Evolutionary conservation across 2,888 invertebrate genomes (phyloP), one percentile per base, ranked within the genome.

Genomic region (Eupithecia centaureata): DNA sequence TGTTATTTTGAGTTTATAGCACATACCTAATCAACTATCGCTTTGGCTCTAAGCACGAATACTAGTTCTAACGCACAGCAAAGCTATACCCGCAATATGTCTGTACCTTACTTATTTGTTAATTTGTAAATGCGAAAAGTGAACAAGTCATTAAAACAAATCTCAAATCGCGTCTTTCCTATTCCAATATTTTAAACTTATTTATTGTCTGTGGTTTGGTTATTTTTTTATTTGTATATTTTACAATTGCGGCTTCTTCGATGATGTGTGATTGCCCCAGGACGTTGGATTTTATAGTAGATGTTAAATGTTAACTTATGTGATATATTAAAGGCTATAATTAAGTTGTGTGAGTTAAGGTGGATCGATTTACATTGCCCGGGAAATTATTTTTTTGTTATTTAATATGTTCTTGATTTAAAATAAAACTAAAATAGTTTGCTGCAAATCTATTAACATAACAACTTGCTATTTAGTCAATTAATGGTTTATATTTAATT

Each of bases 281-380:
- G 77, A 81, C 80, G 77, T 77, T 73, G 79, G 82, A 82, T 81
- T 82, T 81, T 81, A 77, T 76, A 79, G 77, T 84, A 84, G 84
- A 77, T 83, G 81, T 82, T 84, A 60, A 83, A 84, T 86, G 81
- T 88, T 84, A 86, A 85, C 81, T 84, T 84, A 86, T 90, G 91
- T 91, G 90, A 91, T 91, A 90, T 88, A 77, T 69, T 83, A 84
- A 82, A 84, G 87, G 86, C 84, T 88, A 87, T 85, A n/a, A n/a
- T n/a, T n/a, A 86, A 83, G 81, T 85, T 83, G 83, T 86, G 84
- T 78, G 79, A 79, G 77, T 80, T 78, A 22, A 3, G 22, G 47
- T 47, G 22, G 22, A 47, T 47, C 47, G 47, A 10, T 47, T 47
- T 22, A 22, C 10, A 22, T 47, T 47, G 47, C 12, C 18, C 3